Percentiles rank a stretch among this genome's conserved stretches.
These are phyloP conservation scores for Rhopalosiphum maidis DNA, from an alignment of 1,140 invertebrate genomes.

Conservation along the genomic window DNA sequence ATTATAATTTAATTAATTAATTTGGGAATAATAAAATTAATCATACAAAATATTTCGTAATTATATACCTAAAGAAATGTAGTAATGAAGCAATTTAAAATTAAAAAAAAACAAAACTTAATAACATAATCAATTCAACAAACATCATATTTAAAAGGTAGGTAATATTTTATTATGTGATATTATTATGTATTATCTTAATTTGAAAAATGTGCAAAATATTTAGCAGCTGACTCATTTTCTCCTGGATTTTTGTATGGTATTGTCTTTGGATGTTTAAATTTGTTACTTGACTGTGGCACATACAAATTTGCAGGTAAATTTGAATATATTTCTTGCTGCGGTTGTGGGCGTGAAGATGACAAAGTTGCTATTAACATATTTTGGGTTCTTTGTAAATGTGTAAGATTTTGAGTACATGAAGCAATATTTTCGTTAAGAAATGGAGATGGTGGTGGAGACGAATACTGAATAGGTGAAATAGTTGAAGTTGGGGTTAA, in stretches of 20 bases:
- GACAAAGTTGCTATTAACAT: constrained; percentile 7
- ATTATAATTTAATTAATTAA: constrained; percentile 33
- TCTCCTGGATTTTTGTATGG: background rate
- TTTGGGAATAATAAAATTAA: constrained; percentile 17
- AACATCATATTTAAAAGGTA: background rate
- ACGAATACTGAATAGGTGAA: background rate
- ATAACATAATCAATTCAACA: constrained; percentile 26
- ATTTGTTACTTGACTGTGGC: background rate
- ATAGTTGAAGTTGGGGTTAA: background rate
- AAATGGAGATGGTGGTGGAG: constrained; percentile 21
- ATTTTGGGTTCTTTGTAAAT: background rate
- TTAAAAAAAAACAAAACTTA: constrained; percentile 11
- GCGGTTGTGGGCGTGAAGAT: constrained; percentile 2
- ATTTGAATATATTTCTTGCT: constrained; percentile 13
- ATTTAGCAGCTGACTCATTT: constrained; percentile 10
- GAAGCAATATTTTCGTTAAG: constrained; percentile 14
- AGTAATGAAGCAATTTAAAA: background rate
- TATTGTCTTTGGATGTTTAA: background rate
- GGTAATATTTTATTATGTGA: background rate
- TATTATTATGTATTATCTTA: background rate
- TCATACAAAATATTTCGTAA: background rate
- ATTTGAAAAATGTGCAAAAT: constrained; percentile 14
- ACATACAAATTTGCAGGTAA: background rate
- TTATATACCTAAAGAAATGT: background rate
- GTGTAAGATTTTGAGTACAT: background rate